Evolutionary conservation across 92 coral and sea anemone species (phyloP), one percentile per base, ranked within the genome.

Genomic region (Porites rus): DNA sequence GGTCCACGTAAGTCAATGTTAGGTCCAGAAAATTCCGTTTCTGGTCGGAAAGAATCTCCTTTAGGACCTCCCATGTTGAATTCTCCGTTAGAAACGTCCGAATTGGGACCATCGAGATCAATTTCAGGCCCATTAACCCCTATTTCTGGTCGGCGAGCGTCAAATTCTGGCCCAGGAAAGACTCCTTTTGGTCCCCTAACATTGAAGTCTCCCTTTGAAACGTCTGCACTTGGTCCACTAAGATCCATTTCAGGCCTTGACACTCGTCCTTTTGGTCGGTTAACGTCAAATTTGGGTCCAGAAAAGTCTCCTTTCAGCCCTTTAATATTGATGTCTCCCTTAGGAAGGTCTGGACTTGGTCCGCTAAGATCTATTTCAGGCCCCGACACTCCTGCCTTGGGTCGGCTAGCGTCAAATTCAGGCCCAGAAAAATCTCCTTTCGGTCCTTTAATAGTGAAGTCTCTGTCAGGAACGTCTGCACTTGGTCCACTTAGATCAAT

Each of bases 1-100:
- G 87, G 78, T 46, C 84, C 88, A 6, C 60, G 21, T 11, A 75
- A 56, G 53, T 79, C 83, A 54, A 89, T 58, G 51, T 75, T 68
- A 18, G 70, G 64, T 12, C 80, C 69, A 31, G 74, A 69, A 10
- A 72, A 8, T 61, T 43, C 62, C 7, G 46, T 17, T n/a, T 38
- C 24, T 11, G 74, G 73, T 13, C n/a, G 72, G 24, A 71, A 54
- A 17, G 31, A 9, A 76, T 50, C 64, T 12, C 21, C 59, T 11
- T 51, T 53, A 16, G 74, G 70, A 7, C 17, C 31, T 12, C 13
- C 31, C 10, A 20, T 18, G 17, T 31, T 69, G 20, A 51, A 50
- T 10, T 51, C 38, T 8, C 10, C 20, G 10, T 51, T 31, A 10
- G 77, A 69, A 16, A 80, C 53, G 7, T 59, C 74, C 9, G 64